Evolutionary conservation across 1,140 invertebrate species (phyloP), one percentile per base, ranked within the genome.

Genomic region (Drepana arcuata): DNA sequence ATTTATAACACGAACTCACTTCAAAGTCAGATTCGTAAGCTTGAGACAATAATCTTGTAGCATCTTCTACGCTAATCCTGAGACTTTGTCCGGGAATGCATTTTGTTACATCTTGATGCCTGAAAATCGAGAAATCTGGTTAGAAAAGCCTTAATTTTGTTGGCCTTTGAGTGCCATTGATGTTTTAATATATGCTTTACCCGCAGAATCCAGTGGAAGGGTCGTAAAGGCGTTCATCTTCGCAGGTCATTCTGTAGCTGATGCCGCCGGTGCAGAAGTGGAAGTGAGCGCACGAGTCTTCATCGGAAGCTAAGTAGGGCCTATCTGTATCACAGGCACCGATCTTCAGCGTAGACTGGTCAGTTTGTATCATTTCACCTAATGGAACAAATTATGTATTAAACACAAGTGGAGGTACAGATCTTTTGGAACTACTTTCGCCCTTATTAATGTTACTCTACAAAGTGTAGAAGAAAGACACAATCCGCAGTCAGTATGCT

Each of bases 231-330:
- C 80, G 68, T 23, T 83, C 73, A 14, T 81, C 68, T 36, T 79
- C 78, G 37, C 86, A 86, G 1, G 65, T 55, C 29, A 87, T 65
- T 33, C 88, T 84, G 50, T 87, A 89, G 44, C 79, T 84, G 4
- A 88, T 77, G 43, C 88, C 87, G 33, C 85, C 85, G n/a, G 86
- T 84, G 47, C 91, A 93, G 16, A 88, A 83, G 34, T 90, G 87
- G 63, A 89, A 93, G 30, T 87, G 85, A 0, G 87, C 86, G 58
- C 91, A 92, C 32, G 90, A 88, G 1, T 86, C 82, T 1, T 87
- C 84, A 43, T 92, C 88, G 2, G 84, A 86, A 14, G 85, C 86
- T 2, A 89, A 51, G 11, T 87, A 85, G 2, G 84, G 69, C 6
- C 24, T 74, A 2, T 78, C 70, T n/a, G 85, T 79, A 10, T 85